Percentiles rank a stretch among this genome's conserved stretches.
Evolutionary conservation across 2,888 invertebrate species (phyloP).

Genomic region (Drosophila ezoana): DNA sequence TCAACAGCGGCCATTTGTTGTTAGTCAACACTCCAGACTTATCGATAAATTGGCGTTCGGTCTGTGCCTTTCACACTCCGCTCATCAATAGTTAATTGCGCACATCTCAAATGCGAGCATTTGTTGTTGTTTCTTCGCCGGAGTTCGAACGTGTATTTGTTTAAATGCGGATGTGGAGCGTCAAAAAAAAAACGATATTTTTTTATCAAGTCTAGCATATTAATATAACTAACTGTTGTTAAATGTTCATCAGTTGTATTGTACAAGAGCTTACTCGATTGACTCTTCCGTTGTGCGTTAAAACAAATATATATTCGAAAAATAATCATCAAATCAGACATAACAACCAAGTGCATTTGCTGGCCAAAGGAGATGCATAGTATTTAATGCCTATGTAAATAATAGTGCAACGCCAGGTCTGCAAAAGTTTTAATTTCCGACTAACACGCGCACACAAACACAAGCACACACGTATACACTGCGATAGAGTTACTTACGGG

Average conservation of each 20-base stretch:
- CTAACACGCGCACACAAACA: constrained; percentile 7
- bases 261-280: constrained; percentile 10
- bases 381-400: constrained; percentile 43
- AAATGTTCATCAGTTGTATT: constrained; percentile 31
- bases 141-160: constrained; percentile 56
- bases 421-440: constrained; percentile 8
- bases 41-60: constrained; percentile 22
- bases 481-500: constrained; percentile 1
- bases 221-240: constrained; percentile 38
- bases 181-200: constrained; percentile 13
- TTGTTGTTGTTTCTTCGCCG: constrained; percentile 57
- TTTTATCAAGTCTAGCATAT: constrained; percentile 25
- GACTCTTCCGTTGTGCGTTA: constrained; percentile 6
- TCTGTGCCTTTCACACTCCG: constrained; percentile 3
- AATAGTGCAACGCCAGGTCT: constrained; percentile 21
- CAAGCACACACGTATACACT: constrained; percentile 2
- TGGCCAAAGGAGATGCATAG: constrained; percentile 21
- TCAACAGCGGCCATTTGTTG: not conserved
- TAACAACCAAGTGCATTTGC: constrained; percentile 21
- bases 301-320: not conserved
- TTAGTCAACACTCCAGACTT: constrained; percentile 16
- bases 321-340: not conserved
- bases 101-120: constrained; percentile 34
- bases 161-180: constrained; percentile 50
- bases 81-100: constrained; percentile 1